phyloP scores from a whole-genome alignment of 1,140 invertebrate genomes.

The Conus ventricosus region DNA sequence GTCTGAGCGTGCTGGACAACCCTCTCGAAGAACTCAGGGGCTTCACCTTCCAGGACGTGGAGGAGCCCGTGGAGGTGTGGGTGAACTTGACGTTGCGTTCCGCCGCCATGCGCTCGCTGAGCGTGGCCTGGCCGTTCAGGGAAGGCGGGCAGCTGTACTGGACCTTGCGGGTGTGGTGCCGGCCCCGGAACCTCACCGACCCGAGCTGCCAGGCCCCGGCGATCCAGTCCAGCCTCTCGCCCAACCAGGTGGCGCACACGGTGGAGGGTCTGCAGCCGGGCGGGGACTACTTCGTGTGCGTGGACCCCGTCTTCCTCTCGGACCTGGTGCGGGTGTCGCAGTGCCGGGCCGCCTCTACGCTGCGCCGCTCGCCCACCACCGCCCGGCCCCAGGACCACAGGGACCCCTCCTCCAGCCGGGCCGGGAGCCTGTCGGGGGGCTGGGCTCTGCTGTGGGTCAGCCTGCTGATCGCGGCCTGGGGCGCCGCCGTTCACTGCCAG shows the following conservation, averaged over 20 bases:
- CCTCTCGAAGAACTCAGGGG: slow-evolving; percentile 38
- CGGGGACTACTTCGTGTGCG: slow-evolving; percentile 49
- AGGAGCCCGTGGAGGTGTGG: slow-evolving; percentile 31
- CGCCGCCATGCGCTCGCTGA: slow-evolving; percentile 15
- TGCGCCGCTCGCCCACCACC: background rate
- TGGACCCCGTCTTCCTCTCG: slow-evolving; percentile 48
- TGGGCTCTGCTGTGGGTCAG: background rate
- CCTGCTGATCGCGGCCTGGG: too few species aligned
- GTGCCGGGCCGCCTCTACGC: slow-evolving; percentile 46
- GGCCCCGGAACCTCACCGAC: background rate
- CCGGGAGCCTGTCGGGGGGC: background rate
- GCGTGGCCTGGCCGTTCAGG: slow-evolving; percentile 52
- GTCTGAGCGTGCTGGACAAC: slow-evolving; percentile 39
- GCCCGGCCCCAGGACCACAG: background rate
- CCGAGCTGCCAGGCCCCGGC: background rate
- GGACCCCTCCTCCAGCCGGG: background rate
- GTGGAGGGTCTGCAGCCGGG: slow-evolving; percentile 33
- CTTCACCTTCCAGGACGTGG: slow-evolving; percentile 43
- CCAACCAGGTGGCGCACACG: slow-evolving; percentile 31
- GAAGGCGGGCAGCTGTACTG: slow-evolving; percentile 52
- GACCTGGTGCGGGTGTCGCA: slow-evolving; percentile 43
- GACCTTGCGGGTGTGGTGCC: slow-evolving; percentile 42
- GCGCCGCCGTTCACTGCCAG: too few species aligned
- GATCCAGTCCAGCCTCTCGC: slow-evolving; percentile 36
- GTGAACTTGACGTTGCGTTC: slow-evolving; percentile 45